A percentile compares a stretch with the other conserved stretches of the same genome.
These are phyloP conservation scores for Limnephilus auricula DNA, from an alignment of 2,888 invertebrate genomes.

Conservation along the genomic window DNA sequence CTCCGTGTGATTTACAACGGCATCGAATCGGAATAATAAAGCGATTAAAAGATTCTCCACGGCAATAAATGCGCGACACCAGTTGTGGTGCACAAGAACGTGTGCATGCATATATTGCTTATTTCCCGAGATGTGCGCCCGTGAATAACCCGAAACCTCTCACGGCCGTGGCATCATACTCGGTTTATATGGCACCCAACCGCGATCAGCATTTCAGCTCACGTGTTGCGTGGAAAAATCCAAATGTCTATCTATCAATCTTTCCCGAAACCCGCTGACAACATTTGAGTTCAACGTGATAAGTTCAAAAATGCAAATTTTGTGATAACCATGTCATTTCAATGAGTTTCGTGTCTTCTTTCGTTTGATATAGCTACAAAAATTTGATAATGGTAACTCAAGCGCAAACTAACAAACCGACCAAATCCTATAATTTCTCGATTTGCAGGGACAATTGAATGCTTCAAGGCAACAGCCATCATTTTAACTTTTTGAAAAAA, in stretches of 20 bases:
- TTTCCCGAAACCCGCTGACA: background rate
- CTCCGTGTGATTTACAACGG: constrained; percentile 51
- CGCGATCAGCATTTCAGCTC: background rate
- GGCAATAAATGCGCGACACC: constrained; percentile 32
- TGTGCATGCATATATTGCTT: background rate
- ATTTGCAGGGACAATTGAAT: background rate
- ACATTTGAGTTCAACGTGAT: background rate
- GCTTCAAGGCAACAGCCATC: too few species aligned
- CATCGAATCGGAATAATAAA: constrained; percentile 53
- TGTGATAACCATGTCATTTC: background rate
- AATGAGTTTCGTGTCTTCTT: background rate
- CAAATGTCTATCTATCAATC: background rate
- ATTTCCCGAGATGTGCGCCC: background rate
- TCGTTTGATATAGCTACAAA: background rate
- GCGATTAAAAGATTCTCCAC: constrained; percentile 53
- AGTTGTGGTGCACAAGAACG: constrained; percentile 14
- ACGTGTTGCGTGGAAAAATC: background rate
- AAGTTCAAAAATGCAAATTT: background rate
- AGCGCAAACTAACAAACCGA: background rate
- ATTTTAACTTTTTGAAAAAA: background rate
- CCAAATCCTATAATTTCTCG: background rate
- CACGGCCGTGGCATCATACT: constrained; percentile 3
- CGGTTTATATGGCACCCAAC: background rate
- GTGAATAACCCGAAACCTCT: background rate
- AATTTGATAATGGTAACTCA: background rate